Base-by-base conservation (phyloP, 2,113 vertebrate genomes). In the Apaloderma vittatum region DNA sequence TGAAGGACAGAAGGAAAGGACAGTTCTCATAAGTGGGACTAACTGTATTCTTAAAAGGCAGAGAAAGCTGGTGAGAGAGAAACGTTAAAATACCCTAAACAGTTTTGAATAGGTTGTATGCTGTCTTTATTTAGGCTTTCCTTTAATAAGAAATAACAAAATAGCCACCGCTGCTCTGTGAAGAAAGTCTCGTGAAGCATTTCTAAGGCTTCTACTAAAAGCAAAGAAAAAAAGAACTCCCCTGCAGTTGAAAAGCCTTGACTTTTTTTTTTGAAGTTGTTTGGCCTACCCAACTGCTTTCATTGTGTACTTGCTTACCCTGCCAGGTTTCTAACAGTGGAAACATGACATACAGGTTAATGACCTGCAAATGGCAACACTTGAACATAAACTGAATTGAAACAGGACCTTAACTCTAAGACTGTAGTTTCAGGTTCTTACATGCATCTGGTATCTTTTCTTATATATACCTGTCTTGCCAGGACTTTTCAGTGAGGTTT, bases 361-460 rank as follows among this genome's bases (percentile, higher is more conserved):
- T 75, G 71, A 68, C 32, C 34, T 78, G 48, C 58, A 91, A 67
- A 29, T 2, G 24, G 20, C 36, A 71, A 18, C 18, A 11, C 18
- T 24, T 71, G 29, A 61, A 66, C 26, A 18, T 49, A 67, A 85
- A 78, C 12, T 54, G 27, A 43, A 66, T 29, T 62, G 20, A 7
- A 52, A 8, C 8, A 43, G 32, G 8, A 27, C 81, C 4, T 84
- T 79, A 62, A 58, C 9, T 70, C 13, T 37, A n/a, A 37, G 11
- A 51, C 29, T 58, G 22, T 49, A 51, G 16, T 71, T 86, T 51
- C 34, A 52, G 15, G 11, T 57, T 65, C 51, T 59, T 67, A 12
- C 0, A 15, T 24, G 10, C 21, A 9, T 52, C 4, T 32, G 4
- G 0, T 51, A 1, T 26, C 30, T 66, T 54, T 74, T 66, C 12